phyloP scores from a whole-genome alignment of 2,113 vertebrate species.

The sheep (Ovis aries) region DNA sequence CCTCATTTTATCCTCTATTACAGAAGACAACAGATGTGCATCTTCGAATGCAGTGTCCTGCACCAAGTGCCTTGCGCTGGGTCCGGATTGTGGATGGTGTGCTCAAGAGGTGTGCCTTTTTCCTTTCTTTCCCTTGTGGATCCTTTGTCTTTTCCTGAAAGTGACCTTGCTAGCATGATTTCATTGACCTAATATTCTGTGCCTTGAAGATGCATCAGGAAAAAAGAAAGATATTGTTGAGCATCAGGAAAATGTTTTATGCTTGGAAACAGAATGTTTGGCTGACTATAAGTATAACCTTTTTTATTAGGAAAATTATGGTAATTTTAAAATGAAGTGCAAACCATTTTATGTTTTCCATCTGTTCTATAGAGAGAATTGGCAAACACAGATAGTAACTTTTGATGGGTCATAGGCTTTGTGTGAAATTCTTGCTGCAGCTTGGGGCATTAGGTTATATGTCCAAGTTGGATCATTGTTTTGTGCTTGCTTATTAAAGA shows the following conservation, averaged over 20 bases:
- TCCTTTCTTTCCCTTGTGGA: not conserved
- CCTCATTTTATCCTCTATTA: slow-evolving; percentile 71
- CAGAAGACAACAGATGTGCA: slow-evolving; percentile 88
- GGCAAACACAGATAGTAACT: slow-evolving; percentile 65
- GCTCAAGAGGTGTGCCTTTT: slow-evolving; percentile 89
- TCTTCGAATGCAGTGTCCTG: slow-evolving; percentile 86
- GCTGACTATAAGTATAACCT: slow-evolving; percentile 59
- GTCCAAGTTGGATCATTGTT: slow-evolving; percentile 22
- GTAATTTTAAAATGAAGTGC: slow-evolving; percentile 77
- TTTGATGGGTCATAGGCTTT: slow-evolving; percentile 62
- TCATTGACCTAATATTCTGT: not conserved
- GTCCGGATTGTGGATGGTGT: slow-evolving; percentile 97
- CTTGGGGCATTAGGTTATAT: slow-evolving; percentile 33
- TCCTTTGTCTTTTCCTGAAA: not conserved
- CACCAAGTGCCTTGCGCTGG: slow-evolving; percentile 87
- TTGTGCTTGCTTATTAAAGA: slow-evolving; percentile 44
- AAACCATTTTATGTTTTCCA: slow-evolving; percentile 75
- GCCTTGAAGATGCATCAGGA: slow-evolving; percentile 31
- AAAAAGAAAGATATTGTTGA: slow-evolving; percentile 50
- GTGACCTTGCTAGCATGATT: slow-evolving; percentile 6
- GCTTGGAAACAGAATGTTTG: slow-evolving; percentile 65
- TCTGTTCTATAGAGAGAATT: slow-evolving; percentile 70
- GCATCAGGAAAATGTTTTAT: slow-evolving; percentile 51
- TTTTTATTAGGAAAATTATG: slow-evolving; percentile 79
- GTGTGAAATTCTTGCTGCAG: slow-evolving; percentile 42